Conservation (phyloP, 2,113 vertebrate genomes). For the Corythaeola cristata region DNA sequence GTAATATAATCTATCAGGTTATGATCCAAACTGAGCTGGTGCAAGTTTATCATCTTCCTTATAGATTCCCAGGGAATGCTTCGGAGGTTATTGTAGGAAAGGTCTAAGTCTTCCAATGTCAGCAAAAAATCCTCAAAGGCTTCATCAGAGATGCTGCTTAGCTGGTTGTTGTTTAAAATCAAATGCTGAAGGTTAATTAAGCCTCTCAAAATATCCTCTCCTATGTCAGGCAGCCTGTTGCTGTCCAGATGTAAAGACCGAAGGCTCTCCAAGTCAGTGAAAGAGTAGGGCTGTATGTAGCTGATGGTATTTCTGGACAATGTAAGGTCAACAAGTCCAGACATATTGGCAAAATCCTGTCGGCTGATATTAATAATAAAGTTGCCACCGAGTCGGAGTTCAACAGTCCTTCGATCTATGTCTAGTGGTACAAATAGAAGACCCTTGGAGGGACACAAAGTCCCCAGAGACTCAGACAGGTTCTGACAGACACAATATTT, state of each 20-base stretch:
- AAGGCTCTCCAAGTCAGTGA: conserved; percentile 93
- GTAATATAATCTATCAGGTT: conserved; percentile 91
- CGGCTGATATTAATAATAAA: conserved; percentile 93
- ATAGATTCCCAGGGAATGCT: conserved; percentile 93
- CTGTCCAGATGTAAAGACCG: conserved; percentile 93
- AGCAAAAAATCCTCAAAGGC: conserved; percentile 90
- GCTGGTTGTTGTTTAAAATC: conserved; percentile 97
- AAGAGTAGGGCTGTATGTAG: conserved; percentile 93
- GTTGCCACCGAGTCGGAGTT: conserved; percentile 94
- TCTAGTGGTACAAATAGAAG: conserved; percentile 93
- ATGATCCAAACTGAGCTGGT: conserved; percentile 96
- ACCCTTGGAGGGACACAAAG: conserved; percentile 95
- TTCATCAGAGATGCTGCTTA: conserved; percentile 83
- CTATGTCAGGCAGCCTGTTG: conserved; percentile 90
- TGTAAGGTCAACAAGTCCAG: conserved; percentile 95
- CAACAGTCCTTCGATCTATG: conserved; percentile 94
- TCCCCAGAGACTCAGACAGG: conserved; percentile 96
- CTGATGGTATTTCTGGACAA: conserved; percentile 96
- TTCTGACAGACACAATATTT: conserved; percentile 99
- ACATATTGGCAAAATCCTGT: conserved; percentile 97
- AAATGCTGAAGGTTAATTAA: conserved; percentile 95
- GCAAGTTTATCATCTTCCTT: conserved; percentile 93
- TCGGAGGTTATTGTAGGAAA: conserved; percentile 95
- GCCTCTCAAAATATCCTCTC: conserved; percentile 89
- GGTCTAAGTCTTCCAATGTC: conserved; percentile 93